phyloP scores from a whole-genome alignment of 2,888 invertebrate genomes.

The Mythimna ferrago region DNA sequence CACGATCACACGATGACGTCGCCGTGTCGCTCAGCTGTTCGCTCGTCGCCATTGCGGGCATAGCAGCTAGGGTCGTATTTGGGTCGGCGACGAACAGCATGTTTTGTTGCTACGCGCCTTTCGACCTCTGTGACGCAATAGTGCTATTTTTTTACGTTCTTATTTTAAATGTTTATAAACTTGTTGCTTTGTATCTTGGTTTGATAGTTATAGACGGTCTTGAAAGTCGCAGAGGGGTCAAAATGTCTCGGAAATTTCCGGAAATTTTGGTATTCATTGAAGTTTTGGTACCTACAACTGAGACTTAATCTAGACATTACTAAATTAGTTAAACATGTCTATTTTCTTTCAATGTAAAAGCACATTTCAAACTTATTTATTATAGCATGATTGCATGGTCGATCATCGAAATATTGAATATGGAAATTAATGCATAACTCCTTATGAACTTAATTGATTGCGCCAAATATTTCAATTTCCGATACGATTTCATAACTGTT shows the following conservation, averaged over 20 bases:
- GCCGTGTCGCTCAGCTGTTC: conserved; percentile 52
- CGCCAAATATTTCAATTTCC: background rate
- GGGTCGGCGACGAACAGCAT: conserved; percentile 59
- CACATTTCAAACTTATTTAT: background rate
- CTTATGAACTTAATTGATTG: background rate
- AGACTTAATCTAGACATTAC: background rate
- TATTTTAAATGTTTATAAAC: conserved; percentile 30
- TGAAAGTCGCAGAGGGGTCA: background rate
- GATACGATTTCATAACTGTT: background rate
- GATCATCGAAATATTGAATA: background rate
- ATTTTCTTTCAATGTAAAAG: background rate
- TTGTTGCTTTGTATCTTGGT: conserved; percentile 9
- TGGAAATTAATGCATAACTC: background rate
- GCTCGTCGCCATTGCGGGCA: conserved; percentile 52
- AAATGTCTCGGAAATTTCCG: background rate
- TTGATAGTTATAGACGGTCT: background rate
- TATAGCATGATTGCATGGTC: background rate
- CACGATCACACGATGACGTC: conserved; percentile 53
- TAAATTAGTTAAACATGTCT: background rate
- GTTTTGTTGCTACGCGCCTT: conserved; percentile 61
- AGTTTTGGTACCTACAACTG: background rate
- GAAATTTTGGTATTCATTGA: background rate
- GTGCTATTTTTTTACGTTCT: conserved; percentile 19
- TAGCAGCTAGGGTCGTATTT: conserved; percentile 48
- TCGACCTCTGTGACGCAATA: conserved; percentile 43